A percentile compares a stretch with the other conserved stretches of the same genome.
Evolutionary conservation across 1,140 invertebrate genomes (phyloP).

Genomic region (Trichomalopsis sarcophagae): DNA sequence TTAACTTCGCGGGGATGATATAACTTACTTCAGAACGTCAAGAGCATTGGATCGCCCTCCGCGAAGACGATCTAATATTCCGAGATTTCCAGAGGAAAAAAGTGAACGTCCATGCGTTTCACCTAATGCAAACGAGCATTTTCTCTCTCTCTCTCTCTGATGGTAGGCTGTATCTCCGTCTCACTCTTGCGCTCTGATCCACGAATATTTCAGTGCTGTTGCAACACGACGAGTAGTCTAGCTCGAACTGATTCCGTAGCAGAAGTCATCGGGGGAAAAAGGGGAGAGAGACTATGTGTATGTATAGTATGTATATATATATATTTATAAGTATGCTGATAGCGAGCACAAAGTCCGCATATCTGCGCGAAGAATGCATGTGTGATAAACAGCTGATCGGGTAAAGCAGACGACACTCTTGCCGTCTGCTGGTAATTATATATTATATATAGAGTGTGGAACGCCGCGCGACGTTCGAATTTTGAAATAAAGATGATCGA

Average conservation of each 20-base stretch:
- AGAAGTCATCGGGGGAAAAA: no score
- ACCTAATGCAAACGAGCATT: constrained; percentile 17
- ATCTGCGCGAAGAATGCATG: background rate
- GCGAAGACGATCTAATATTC: background rate
- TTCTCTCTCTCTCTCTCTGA: background rate
- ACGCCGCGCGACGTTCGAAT: background rate
- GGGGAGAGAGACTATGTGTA: no score
- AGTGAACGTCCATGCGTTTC: background rate
- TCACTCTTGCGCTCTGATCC: background rate
- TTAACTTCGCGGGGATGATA: constrained; percentile 23
- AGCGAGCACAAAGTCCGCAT: no score
- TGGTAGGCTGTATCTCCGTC: background rate
- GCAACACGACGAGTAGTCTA: background rate
- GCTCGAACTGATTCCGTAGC: no score
- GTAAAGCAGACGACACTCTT: constrained; percentile 26
- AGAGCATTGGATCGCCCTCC: background rate
- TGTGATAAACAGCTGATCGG: background rate
- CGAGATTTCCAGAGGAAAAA: background rate
- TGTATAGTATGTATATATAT: no score
- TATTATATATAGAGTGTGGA: background rate
- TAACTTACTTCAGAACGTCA: constrained; percentile 46
- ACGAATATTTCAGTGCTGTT: background rate
- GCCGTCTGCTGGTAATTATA: background rate
- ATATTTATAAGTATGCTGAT: no score
- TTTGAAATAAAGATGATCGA: background rate